Evolutionary conservation across 2,888 invertebrate genomes (phyloP).

Genomic region (Alviniconcha strummeri): DNA sequence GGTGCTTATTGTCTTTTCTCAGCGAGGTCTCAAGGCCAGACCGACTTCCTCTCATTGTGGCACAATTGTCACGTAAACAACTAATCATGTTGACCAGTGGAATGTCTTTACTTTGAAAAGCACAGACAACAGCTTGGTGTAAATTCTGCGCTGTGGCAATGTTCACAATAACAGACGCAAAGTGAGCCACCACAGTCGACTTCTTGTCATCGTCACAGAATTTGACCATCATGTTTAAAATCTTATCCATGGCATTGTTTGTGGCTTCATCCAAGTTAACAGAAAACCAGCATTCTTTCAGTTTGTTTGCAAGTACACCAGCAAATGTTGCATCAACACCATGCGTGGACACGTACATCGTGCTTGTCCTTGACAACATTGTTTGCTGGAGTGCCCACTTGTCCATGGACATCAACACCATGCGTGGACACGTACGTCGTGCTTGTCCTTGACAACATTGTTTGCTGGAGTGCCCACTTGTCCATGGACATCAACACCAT

Average conservation of each 20-base stretch:
- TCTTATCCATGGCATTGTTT: background rate
- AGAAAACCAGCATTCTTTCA: background rate
- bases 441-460: background rate
- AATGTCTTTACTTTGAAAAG: background rate
- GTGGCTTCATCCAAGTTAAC: constrained; percentile 1
- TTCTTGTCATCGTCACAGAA: background rate
- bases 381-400: too few species aligned
- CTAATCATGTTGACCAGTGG: background rate
- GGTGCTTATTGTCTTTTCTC: background rate
- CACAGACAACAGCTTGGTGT: background rate
- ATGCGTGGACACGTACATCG: background rate
- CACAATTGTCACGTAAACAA: background rate
- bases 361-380: background rate
- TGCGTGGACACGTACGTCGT: background rate
- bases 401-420: background rate
- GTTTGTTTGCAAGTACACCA: background rate
- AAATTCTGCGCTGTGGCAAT: background rate
- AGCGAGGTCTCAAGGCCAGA: background rate
- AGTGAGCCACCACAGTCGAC: background rate
- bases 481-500: background rate
- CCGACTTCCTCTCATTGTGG: background rate
- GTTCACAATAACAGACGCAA: background rate
- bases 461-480: too few species aligned
- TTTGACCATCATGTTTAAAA: background rate
- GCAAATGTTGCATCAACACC: background rate